These are phyloP conservation scores for Ictidomys tridecemlineatus DNA, from an alignment of 2,113 vertebrate species.

Conservation along the genomic window DNA sequence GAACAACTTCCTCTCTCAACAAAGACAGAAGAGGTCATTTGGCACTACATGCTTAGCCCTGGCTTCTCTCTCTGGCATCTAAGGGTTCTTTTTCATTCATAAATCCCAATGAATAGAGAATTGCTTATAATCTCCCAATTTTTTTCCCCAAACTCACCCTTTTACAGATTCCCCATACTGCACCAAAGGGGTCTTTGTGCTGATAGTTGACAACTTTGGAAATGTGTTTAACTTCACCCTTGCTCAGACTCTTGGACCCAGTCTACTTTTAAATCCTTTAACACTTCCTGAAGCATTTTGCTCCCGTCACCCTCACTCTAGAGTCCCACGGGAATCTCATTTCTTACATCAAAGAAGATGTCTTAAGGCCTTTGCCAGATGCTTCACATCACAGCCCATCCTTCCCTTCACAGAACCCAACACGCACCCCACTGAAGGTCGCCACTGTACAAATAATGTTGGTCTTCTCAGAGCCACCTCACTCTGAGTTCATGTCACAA, in stretches of 20 bases:
- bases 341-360: slow-evolving; percentile 7
- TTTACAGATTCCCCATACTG: not conserved
- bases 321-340: slow-evolving; percentile 19
- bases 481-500: not conserved
- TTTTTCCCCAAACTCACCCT: slow-evolving; percentile 27
- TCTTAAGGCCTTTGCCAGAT: not conserved
- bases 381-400: not conserved
- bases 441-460: not conserved
- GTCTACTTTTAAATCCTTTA: slow-evolving; percentile 59
- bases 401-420: not conserved
- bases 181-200: not conserved
- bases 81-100: not conserved
- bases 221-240: not conserved
- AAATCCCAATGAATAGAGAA: not conserved
- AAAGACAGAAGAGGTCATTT: not conserved
- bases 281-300: slow-evolving; percentile 20
- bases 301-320: not conserved
- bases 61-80: not conserved
- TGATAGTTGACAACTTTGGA: not conserved
- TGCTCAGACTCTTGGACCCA: not conserved
- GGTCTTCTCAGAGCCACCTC: not conserved
- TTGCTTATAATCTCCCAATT: not conserved
- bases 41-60: not conserved
- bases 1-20: not conserved
- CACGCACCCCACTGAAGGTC: rapidly evolving